Base-by-base conservation (phyloP, 2,888 invertebrate species). In the Eueremaeus valkanovi region DNA sequence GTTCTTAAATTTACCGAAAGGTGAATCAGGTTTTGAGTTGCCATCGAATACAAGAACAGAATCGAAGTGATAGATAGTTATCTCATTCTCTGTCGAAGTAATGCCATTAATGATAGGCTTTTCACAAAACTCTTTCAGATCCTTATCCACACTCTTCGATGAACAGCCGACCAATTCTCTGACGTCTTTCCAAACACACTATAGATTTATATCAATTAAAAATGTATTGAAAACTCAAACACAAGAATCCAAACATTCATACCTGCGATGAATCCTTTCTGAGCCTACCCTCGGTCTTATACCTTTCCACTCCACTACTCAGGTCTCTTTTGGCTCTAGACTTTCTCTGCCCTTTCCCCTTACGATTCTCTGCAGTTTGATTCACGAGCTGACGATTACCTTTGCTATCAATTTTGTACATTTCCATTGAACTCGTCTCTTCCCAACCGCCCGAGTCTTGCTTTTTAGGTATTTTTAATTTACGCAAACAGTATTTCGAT, bases 121-220 rank as follows among this genome's bases (percentile, higher is more conserved):
- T 9, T 33, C 21, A 11, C 70, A 70, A 29, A 70, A 42, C 18
- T 18, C 27, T 45, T 70, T 40, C 6, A 70, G 3, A 9, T 42
- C 27, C 5, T 40, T 24, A 18, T 40, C 40, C 1, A 1, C 21
- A 0, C 13, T 29, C 8, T 40, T 45, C 0, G 9, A 9, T 5
- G 16, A 24, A 42, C 70, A 70, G 11, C 70, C 70, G 29, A 70
- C 42, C 16, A 70, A 27, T 16, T 42, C 24, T 42, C 24, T 42
- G 11, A 21, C 45, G 24, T 70, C 70, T 45, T 70, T 70, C 70
- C 70, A 70, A 13, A 27, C 24, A n/a, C 70, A 70, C 70, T 70
- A 42, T 31, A 61, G 31, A 31, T 55, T 8, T 3, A 31, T 31
- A 31, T 63, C 5, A 63, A 33, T 33, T n/a, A 33, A 3, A 3